Percentiles rank a stretch among this genome's conserved stretches.
These are phyloP conservation scores for Corythornis leucogaster DNA, from an alignment of 2,797 vertebrate species.

Conservation along the genomic window DNA sequence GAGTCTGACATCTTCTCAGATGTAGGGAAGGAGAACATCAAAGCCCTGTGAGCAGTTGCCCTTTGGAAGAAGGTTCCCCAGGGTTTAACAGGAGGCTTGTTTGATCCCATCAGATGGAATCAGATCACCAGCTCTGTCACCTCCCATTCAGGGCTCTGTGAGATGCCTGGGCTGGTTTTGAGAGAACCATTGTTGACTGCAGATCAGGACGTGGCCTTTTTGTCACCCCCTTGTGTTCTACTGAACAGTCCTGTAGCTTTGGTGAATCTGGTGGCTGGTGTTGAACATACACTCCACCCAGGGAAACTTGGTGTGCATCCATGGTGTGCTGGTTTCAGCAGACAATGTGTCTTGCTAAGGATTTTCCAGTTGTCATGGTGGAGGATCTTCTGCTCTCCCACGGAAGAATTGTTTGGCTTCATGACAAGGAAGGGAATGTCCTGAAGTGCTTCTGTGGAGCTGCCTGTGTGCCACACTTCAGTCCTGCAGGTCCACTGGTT, in stretches of 20 bases:
- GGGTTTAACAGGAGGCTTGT: background rate
- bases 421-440: background rate
- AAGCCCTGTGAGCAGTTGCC: background rate
- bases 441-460: background rate
- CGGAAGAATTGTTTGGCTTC: background rate
- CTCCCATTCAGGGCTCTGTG: background rate
- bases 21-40: slow-evolving; percentile 45
- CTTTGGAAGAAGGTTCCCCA: slow-evolving; percentile 11
- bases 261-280: background rate
- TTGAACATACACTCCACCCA: fast-evolving
- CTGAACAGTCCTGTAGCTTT: background rate
- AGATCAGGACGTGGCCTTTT: background rate
- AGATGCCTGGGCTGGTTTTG: background rate
- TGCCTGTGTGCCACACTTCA: background rate
- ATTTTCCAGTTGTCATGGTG: background rate
- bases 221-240: background rate
- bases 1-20: slow-evolving; percentile 2
- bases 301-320: background rate
- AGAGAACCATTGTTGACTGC: background rate
- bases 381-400: background rate
- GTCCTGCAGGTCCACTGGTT: background rate
- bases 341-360: background rate
- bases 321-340: background rate
- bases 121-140: background rate
- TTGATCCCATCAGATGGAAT: slow-evolving; percentile 35